These are phyloP conservation scores for Clarias batrachus DNA, from an alignment of 2,113 vertebrate genomes.

Conservation along the genomic window DNA sequence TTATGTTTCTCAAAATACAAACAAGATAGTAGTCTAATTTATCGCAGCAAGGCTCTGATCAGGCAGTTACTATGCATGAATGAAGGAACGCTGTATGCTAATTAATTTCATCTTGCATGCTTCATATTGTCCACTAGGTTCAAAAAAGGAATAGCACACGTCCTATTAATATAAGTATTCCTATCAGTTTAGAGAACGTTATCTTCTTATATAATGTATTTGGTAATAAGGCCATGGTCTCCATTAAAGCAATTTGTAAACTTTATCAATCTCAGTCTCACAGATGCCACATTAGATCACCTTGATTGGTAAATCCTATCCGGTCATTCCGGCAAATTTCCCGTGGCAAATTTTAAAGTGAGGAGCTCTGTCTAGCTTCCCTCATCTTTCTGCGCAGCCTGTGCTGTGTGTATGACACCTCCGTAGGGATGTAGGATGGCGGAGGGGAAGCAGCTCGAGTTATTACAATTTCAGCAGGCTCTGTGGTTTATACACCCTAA, in stretches of 20 bases:
- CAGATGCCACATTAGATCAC: not conserved
- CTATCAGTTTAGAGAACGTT: not conserved
- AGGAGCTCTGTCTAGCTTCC: not conserved
- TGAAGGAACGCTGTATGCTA: not conserved
- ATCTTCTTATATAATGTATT: not conserved
- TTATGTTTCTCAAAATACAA: not conserved
- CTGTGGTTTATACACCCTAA: not conserved
- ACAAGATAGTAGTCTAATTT: not conserved
- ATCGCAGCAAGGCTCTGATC: not conserved
- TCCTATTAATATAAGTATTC: not conserved
- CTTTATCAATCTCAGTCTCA: not conserved
- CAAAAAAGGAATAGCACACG: not conserved
- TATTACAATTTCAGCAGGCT: constrained; percentile 10
- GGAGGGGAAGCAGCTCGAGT: not conserved
- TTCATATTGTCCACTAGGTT: not conserved
- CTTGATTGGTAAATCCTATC: constrained; percentile 5
- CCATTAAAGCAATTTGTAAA: not conserved
- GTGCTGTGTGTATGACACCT: constrained; percentile 15
- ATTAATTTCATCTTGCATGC: not conserved
- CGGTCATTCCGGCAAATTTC: constrained; percentile 18
- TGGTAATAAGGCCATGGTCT: not conserved
- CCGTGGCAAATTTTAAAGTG: constrained; percentile 17
- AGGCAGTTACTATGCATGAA: constrained; percentile 2
- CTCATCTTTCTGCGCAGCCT: constrained; percentile 3
- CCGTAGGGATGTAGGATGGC: constrained; percentile 10